A percentile compares a stretch with the other conserved stretches of the same genome.
phyloP scores from a whole-genome alignment of 2,113 vertebrate genomes.

The Campylomormyrus numenius region DNA sequence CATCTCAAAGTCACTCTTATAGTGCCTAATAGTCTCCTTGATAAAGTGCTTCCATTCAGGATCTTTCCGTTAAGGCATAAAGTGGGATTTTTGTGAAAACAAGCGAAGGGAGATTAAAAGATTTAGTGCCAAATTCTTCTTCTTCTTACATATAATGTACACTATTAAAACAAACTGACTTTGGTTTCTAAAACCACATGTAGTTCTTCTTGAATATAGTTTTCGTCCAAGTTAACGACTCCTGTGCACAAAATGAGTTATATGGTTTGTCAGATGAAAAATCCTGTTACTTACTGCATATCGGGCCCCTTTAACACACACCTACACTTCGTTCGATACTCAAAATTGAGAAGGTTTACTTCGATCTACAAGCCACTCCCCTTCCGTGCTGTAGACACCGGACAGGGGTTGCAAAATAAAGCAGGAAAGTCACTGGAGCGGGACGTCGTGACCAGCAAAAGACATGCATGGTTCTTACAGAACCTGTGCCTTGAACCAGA shows the following conservation, averaged over 20 bases:
- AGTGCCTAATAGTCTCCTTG: not conserved
- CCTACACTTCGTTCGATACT: not conserved
- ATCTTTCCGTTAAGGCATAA: not conserved
- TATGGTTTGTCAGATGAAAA: not conserved
- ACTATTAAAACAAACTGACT: not conserved
- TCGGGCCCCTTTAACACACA: not conserved
- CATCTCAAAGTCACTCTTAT: slow-evolving; percentile 11
- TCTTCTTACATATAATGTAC: not conserved
- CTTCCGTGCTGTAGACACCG: not conserved
- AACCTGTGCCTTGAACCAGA: not conserved
- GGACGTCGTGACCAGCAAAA: not conserved
- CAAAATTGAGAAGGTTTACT: not conserved
- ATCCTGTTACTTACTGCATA: not conserved
- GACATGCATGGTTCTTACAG: not conserved
- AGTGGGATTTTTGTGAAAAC: not conserved
- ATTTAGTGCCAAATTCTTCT: not conserved
- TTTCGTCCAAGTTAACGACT: not conserved
- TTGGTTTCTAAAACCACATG: not conserved
- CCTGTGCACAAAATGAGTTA: not conserved
- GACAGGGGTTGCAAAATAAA: not conserved
- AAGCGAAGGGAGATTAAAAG: not conserved
- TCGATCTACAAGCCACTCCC: slow-evolving; percentile 8
- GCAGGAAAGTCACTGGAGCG: not conserved
- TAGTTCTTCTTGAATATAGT: not conserved
- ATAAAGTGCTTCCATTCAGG: not conserved